Base-by-base conservation (phyloP, 2,113 vertebrate species). In the Podarcis cretensis region DNA sequence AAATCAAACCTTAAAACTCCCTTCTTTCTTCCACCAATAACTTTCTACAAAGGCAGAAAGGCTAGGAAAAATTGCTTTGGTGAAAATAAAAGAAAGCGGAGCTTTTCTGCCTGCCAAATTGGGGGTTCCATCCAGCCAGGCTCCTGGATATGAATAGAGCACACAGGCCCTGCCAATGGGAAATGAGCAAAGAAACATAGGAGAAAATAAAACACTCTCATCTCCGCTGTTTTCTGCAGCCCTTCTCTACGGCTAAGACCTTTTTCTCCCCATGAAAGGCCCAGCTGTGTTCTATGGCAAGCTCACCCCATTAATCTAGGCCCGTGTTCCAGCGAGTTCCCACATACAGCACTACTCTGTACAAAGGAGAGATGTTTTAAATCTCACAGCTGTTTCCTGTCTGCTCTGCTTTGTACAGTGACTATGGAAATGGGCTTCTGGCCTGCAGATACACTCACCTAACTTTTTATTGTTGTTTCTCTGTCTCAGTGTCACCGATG, bases 271-370 rank as follows among this genome's bases (percentile, higher is more conserved):
- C 14, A 14, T 18, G 16, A 79, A 78, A 83, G 21, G 21, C 37
- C 13, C 80, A 88, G 80, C 81, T 89, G 87, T 54, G 40, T 78
- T 25, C 75, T 18, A 10, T 77, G 73, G 74, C 74, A 66, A 77
- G 43, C 37, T 27, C 6, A 78, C 40, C 63, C 81, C 74, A 83
- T 89, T 48, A 69, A 78, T 84, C 81, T 84, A 54, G 80, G 63
- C 63, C n/a, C 13, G 2, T 66, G 74, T 35, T 69, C n/a, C 25
- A 21, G 10, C 30, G 5, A 23, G 37, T 86, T 66, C 23, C 40
- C 63, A 68, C 37, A 79, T 79, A 21, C 85, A 86, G 37, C 30
- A 3, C 43, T 30, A 48, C 73, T 12, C 81, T 10, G 40, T 59
- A 76, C 73, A 68, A 75, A 66, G 71, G 74, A 27, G 40, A 54